A percentile compares a stretch with the other conserved stretches of the same genome.
Evolutionary conservation across 2,888 invertebrate genomes (phyloP).

Genomic region (Drosophila peninsularis): DNA sequence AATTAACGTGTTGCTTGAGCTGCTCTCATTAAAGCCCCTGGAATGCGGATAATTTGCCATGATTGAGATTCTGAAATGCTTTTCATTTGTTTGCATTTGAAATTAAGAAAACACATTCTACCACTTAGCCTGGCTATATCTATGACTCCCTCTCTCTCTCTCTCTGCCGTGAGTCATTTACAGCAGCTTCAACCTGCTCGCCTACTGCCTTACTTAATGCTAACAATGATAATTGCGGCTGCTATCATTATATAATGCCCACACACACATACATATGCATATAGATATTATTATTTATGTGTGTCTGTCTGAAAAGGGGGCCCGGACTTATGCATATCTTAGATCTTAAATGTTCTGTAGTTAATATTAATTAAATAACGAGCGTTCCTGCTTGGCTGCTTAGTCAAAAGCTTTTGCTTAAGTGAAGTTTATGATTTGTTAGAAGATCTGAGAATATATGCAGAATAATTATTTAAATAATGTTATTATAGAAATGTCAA

Average conservation of each 20-base stretch:
- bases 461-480: not conserved
- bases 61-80: slow-evolving; percentile 72
- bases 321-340: slow-evolving; percentile 24
- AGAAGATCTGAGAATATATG: not conserved
- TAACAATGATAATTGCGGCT: slow-evolving; percentile 38
- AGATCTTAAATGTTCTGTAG: slow-evolving; percentile 4
- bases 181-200: slow-evolving; percentile 48
- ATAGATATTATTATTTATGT: not conserved
- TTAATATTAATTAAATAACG: not conserved
- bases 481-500: not conserved
- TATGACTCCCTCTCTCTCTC: not conserved
- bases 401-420: not conserved
- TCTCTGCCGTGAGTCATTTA: slow-evolving; percentile 46
- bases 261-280: slow-evolving; percentile 7
- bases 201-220: slow-evolving; percentile 60
- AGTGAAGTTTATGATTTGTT: not conserved
- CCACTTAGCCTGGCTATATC: slow-evolving; percentile 22
- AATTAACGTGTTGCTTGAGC: slow-evolving; percentile 61
- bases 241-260: slow-evolving; percentile 47
- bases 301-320: slow-evolving; percentile 13
- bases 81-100: slow-evolving; percentile 74
- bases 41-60: slow-evolving; percentile 77
- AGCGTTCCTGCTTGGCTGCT: slow-evolving; percentile 5
- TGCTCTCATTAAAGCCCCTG: slow-evolving; percentile 59
- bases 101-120: slow-evolving; percentile 53